Evolutionary conservation across 2,797 vertebrate species (phyloP).

Genomic region (Sus cebifrons): DNA sequence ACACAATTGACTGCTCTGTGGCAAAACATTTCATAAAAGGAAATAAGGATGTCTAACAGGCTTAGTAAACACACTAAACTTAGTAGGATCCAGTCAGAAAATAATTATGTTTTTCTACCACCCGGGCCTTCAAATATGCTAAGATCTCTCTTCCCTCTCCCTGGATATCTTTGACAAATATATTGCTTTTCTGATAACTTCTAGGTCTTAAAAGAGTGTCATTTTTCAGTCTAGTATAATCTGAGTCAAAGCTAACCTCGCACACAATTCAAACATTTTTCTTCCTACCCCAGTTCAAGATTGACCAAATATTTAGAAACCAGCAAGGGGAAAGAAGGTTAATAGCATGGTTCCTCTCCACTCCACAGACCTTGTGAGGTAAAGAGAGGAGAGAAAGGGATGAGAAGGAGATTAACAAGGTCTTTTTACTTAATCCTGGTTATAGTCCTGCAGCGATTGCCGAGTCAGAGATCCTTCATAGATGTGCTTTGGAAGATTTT

Average conservation of each 20-base stretch:
- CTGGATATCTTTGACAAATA: constrained; percentile 7
- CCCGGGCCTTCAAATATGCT: neutral
- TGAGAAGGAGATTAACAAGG: neutral
- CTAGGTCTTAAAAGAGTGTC: neutral
- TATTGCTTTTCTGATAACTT: constrained; percentile 35
- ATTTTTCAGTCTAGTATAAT: constrained; percentile 33
- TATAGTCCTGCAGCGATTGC: neutral
- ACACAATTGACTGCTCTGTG: neutral
- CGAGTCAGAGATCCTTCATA: neutral
- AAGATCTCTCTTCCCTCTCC: neutral
- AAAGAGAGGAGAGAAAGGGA: neutral
- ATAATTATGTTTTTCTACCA: neutral
- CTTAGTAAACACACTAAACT: constrained; percentile 18
- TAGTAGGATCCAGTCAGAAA: neutral
- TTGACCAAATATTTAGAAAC: neutral
- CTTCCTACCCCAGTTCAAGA: neutral
- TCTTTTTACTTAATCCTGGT: neutral
- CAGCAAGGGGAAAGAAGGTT: neutral
- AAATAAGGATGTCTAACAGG: neutral
- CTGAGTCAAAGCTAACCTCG: constrained; percentile 25
- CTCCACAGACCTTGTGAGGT: neutral
- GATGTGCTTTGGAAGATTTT: neutral
- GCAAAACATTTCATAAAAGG: constrained; percentile 24
- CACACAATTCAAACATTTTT: neutral
- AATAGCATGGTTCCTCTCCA: neutral